Conservation (phyloP, 2,888 invertebrate genomes). For the Limnephilus rhombicus region DNA sequence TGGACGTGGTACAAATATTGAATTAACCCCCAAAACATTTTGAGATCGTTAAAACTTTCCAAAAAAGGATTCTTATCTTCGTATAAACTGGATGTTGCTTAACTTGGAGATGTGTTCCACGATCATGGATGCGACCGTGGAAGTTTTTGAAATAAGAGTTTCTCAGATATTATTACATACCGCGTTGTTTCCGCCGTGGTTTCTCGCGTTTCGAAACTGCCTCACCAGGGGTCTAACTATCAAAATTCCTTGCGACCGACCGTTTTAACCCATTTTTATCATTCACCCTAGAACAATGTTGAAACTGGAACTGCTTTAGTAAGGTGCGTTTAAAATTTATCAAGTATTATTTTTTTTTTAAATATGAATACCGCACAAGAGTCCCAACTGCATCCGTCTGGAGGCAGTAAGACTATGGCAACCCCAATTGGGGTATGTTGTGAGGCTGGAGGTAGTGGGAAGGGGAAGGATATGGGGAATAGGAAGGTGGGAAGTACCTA, state of each 20-base stretch:
- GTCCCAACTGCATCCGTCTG: too few relatives aligned
- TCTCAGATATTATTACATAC: not conserved
- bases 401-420: too few relatives aligned
- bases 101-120: not conserved
- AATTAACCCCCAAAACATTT: not conserved
- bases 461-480: too few relatives aligned
- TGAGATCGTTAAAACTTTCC: not conserved
- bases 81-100: not conserved
- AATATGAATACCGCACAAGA: too few relatives aligned
- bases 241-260: not conserved
- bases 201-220: not conserved
- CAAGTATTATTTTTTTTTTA: too few relatives aligned
- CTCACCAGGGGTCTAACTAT: not conserved
- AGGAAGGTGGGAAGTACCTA: too few relatives aligned
- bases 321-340: too few relatives aligned
- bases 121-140: not conserved
- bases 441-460: too few relatives aligned
- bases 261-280: not conserved
- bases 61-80: not conserved
- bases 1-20: not conserved
- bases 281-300: not conserved
- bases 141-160: not conserved
- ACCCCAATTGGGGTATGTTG: too few relatives aligned
- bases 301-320: not conserved
- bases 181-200: not conserved